Evolutionary conservation across 2,888 invertebrate genomes (phyloP), one percentile per base, ranked within the genome.

Genomic region (Archips xylosteana): DNA sequence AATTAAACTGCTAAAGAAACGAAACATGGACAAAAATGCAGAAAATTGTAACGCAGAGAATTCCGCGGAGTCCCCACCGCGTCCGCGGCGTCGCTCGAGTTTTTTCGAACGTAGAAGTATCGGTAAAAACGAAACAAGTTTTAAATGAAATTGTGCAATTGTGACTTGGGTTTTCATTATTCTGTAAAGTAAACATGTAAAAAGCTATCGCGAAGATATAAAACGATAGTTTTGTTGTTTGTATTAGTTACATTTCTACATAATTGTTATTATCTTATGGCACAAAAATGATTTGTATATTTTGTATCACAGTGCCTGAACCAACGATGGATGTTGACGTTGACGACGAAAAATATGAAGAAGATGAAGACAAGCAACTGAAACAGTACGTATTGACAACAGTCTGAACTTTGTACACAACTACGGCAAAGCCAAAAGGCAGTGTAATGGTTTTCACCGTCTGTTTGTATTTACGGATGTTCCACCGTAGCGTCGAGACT

Each of bases 31-130:
- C 10, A 74, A 61, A 2, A 71, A 73, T 47, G 59, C 49, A 4
- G 69, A 60, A 2, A 74, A 70, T 6, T 42, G 51, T 23, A 70
- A 74, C 13, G 54, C 23, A 6, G 74, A 70, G 5, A 70, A 65
- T 70, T 74, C 74, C 51, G 59, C 60, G 45, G 74, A 74, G 23
- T 70, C 69, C 2, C 74, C 54, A 60, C 69, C 69, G 23, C 69
- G 49, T 10, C 60, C 51, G 1, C 74, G 74, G 34, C 74, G 74
- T 3, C 65, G 74, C 8, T 74, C 74, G 32, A 74, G 74, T 54
- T 74, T 74, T 51, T 74, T 74, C 42, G 74, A 74, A 23, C 74
- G 74, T 0, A 63, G 74, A 45, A 74, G 74, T 65, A 65, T 70
- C 2, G 74, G 74, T 74, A 69, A 51, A 47, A 8, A 54, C 9